These are phyloP conservation scores for Prinia subflava DNA, from an alignment of 2,113 vertebrate species.

Conservation along the genomic window DNA sequence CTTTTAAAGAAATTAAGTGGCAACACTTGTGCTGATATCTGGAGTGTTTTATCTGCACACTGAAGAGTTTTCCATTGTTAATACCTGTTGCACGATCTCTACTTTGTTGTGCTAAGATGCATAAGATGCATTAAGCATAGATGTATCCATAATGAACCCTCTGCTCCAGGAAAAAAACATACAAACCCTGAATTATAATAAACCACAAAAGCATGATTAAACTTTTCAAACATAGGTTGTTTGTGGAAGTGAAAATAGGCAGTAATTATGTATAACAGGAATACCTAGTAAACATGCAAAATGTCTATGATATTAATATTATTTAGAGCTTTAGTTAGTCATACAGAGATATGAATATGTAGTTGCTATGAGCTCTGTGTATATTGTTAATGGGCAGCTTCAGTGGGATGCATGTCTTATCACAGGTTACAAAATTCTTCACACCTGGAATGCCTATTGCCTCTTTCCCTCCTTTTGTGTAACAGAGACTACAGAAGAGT, in stretches of 20 bases:
- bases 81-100: neutral
- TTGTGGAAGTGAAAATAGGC: neutral
- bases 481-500: neutral
- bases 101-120: constrained; percentile 19
- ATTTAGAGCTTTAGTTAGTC: neutral
- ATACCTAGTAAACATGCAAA: neutral
- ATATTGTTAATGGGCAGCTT: neutral
- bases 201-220: neutral
- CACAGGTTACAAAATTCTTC: neutral
- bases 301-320: neutral
- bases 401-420: neutral
- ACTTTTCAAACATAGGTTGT: neutral
- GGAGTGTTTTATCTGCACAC: neutral
- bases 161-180: neutral
- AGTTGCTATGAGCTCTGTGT: neutral
- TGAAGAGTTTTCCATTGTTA: neutral
- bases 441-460: neutral
- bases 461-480: neutral
- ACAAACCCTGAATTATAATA: neutral
- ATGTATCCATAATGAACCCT: neutral
- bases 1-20: constrained; percentile 16
- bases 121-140: neutral
- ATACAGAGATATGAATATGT: neutral
- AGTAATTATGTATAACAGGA: neutral
- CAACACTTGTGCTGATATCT: neutral